Conservation (phyloP, 2,797 vertebrate species). For the Bovichtus variegatus region DNA sequence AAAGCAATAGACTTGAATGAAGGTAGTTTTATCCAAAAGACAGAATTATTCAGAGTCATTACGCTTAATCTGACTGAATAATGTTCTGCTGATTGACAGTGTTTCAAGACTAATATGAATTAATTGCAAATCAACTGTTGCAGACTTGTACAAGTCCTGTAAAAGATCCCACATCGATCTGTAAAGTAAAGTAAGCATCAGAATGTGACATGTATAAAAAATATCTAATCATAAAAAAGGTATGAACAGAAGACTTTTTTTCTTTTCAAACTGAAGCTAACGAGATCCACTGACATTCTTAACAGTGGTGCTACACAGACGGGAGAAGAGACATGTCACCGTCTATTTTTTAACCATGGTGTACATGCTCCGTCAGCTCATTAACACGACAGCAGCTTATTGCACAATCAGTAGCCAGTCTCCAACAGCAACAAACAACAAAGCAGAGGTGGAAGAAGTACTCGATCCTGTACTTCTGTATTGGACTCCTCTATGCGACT, state of each 20-base stretch:
- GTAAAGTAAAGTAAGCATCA: neutral
- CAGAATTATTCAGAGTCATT: neutral
- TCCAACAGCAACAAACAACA: slow-evolving; percentile 9
- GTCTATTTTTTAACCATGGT: neutral
- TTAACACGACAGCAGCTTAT: slow-evolving; percentile 5
- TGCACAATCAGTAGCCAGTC: slow-evolving; percentile 2
- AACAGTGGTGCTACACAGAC: neutral
- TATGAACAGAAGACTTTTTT: neutral
- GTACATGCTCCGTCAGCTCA: slow-evolving; percentile 11
- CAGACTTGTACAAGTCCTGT: neutral
- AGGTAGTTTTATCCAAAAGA: neutral
- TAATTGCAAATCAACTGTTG: neutral
- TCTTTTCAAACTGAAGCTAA: slow-evolving; percentile 1
- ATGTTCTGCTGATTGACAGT: neutral
- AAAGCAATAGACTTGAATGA: neutral
- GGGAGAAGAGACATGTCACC: neutral
- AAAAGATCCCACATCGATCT: neutral
- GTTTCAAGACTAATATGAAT: neutral
- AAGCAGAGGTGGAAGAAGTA: neutral
- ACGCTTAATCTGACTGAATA: neutral
- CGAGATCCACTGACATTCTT: slow-evolving; percentile 12
- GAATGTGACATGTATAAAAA: slow-evolving; percentile 6
- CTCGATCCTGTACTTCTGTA: neutral
- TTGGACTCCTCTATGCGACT: neutral
- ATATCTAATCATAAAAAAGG: slow-evolving; percentile 7